phyloP scores from a whole-genome alignment of 2,888 invertebrate species.

The Phlogophora meticulosa region DNA sequence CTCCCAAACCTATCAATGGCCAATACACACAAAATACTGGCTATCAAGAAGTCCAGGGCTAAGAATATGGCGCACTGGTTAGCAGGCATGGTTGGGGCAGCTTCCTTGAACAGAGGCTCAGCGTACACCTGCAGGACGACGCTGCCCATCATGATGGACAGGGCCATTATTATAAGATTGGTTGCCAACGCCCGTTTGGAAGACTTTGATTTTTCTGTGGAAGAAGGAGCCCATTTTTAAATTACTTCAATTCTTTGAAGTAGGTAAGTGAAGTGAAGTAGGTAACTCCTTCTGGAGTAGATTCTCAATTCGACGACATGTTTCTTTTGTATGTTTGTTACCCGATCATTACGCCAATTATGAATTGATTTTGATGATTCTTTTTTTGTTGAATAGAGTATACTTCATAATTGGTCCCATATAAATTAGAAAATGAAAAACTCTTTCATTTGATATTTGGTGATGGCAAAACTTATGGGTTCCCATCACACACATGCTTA shows the following conservation, averaged over 20 bases:
- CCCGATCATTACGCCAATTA: too few species aligned
- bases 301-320: too few species aligned
- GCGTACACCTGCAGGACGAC: slow-evolving; percentile 85
- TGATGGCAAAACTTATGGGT: too few species aligned
- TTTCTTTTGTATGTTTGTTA: neutral
- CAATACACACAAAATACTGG: slow-evolving; percentile 75
- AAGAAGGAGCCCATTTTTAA: slow-evolving; percentile 5
- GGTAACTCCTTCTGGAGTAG: too few species aligned
- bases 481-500: too few species aligned
- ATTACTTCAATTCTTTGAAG: too few species aligned
- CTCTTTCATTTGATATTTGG: too few species aligned
- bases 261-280: too few species aligned
- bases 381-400: too few species aligned
- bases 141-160: slow-evolving; percentile 83
- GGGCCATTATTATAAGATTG: slow-evolving; percentile 74
- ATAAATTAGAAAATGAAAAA: too few species aligned
- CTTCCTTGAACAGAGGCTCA: slow-evolving; percentile 83
- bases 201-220: slow-evolving; percentile 76
- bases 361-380: too few species aligned
- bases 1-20: slow-evolving; percentile 82
- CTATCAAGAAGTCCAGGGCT: slow-evolving; percentile 78
- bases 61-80: slow-evolving; percentile 83
- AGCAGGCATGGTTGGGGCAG: slow-evolving; percentile 82
- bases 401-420: too few species aligned
- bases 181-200: slow-evolving; percentile 73